Evolutionary conservation across 2,888 invertebrate genomes (phyloP).

Genomic region (Leucophora obtusa): DNA sequence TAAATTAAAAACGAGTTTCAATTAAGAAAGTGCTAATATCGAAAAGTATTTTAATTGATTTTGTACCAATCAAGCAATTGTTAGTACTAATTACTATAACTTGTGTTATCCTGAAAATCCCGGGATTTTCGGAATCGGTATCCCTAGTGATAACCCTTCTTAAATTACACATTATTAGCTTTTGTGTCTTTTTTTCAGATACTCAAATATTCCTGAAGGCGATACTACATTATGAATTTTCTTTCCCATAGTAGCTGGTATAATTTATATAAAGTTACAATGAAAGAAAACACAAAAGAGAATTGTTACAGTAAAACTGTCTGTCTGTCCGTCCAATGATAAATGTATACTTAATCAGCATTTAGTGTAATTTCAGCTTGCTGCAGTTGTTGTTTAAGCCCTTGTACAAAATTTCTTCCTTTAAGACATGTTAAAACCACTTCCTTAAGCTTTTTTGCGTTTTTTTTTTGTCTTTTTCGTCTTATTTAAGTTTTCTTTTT

Average conservation of each 20-base stretch:
- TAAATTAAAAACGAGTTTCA: too few species aligned
- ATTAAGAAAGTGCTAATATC: too few species aligned
- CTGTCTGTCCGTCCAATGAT: conserved; percentile 70
- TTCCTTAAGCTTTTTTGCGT: conserved; percentile 54
- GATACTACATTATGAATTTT: too few species aligned
- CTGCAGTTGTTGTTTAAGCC: conserved; percentile 55
- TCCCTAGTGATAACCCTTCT: too few species aligned
- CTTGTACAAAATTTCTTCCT: conserved; percentile 52
- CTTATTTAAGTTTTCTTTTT: conserved; percentile 48
- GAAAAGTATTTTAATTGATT: too few species aligned
- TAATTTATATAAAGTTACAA: conserved; percentile 7
- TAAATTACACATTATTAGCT: too few species aligned
- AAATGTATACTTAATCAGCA: conserved; percentile 79
- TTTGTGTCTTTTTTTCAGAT: too few species aligned
- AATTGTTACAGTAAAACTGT: conserved; percentile 43
- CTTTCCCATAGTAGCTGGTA: neutral
- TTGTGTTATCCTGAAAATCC: too few species aligned
- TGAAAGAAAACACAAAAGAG: neutral
- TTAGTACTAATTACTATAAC: too few species aligned
- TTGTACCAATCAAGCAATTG: too few species aligned
- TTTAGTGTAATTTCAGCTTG: conserved; percentile 78
- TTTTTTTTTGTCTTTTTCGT: conserved; percentile 50
- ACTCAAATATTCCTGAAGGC: too few species aligned
- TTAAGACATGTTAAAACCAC: conserved; percentile 57
- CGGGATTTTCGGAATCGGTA: too few species aligned